Evolutionary conservation across 2,888 invertebrate species (phyloP).

Genomic region (Drosophila vallismaia): DNA sequence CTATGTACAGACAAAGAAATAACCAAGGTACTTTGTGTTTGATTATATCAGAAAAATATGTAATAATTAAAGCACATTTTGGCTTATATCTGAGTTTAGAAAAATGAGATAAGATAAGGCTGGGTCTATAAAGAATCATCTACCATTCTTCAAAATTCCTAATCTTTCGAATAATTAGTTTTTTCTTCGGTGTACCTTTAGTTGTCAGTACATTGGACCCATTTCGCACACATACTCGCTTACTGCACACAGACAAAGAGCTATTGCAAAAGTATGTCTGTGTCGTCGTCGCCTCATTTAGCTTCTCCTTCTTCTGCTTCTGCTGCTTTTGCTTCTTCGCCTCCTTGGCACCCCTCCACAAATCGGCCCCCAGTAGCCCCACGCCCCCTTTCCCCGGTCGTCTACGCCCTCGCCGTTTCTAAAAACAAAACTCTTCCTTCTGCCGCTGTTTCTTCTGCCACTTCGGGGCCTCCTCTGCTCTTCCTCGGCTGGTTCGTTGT

Average conservation of each 20-base stretch:
- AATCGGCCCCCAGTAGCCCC: conserved; percentile 7
- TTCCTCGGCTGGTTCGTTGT: conserved; percentile 29
- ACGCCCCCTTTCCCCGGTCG: conserved; percentile 4
- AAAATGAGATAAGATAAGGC: neutral
- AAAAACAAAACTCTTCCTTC: conserved; percentile 77
- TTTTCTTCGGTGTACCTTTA: conserved; percentile 27
- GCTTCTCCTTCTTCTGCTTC: conserved; percentile 54
- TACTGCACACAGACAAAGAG: conserved; percentile 50
- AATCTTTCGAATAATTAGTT: neutral
- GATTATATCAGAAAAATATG: neutral
- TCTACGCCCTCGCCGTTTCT: conserved; percentile 44
- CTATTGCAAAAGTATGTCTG: conserved; percentile 71
- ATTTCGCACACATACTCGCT: conserved; percentile 64
- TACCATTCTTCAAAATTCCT: too few species aligned
- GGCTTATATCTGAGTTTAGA: too few species aligned
- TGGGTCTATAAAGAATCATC: neutral
- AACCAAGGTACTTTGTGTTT: neutral
- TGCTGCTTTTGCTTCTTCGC: neutral
- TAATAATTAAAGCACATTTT: neutral
- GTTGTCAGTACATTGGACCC: conserved; percentile 76
- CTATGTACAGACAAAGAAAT: conserved; percentile 5
- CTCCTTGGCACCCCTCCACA: conserved; percentile 6
- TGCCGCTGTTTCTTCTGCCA: conserved; percentile 26
- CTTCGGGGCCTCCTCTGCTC: conserved; percentile 19
- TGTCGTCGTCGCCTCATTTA: conserved; percentile 76